Evolutionary conservation across 2,113 vertebrate species (phyloP), one percentile per base, ranked within the genome.

Genomic region (Rhadina sibilatrix): DNA sequence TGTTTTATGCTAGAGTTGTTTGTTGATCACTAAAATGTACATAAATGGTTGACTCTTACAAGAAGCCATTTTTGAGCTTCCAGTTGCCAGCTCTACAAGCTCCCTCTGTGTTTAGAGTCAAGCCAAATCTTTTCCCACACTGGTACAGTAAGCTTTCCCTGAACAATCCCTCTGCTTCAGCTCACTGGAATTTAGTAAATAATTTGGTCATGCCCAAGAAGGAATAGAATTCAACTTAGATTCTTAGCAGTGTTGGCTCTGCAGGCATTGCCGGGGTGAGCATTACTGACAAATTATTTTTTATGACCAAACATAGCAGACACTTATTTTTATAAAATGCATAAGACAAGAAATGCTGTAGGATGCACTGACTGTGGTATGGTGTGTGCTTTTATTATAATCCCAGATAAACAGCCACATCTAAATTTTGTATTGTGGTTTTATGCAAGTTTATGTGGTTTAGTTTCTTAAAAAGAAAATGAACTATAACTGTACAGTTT

Each of bases 111-210:
- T 74, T 88, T 50, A 82, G 69, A 53, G 18, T 80, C 79, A 61
- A 38, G 22, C 50, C 65, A 38, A 80, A 56, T 86, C 46, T 94
- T 90, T 90, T 92, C 83, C 56, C 75, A 90, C 59, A 38, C 28
- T 65, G 33, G 31, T 82, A 37, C 12, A 30, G 20, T 61, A 35
- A 76, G 10, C 54, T 83, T 86, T 80, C 42, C 54, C 33, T 57
- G 74, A 85, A 75, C 72, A 90, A 53, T 69, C 59, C 3, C 46
- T 83, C 77, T 76, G 75, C 75, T 94, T 94, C 88, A 88, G 33
- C 75, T 90, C n/a, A 5, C 31, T 88, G 83, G 82, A 93, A 94
- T 95, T 94, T 33, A 89, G 87, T 84, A 91, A 94, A 89, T 80
- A 91, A 81, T 84, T 80, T 77, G 37, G 14, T 74, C 4, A 1